Evolutionary conservation across 2,797 vertebrate genomes (phyloP), one percentile per base, ranked within the genome.

Genomic region (Hyperoplus lanceolatus): DNA sequence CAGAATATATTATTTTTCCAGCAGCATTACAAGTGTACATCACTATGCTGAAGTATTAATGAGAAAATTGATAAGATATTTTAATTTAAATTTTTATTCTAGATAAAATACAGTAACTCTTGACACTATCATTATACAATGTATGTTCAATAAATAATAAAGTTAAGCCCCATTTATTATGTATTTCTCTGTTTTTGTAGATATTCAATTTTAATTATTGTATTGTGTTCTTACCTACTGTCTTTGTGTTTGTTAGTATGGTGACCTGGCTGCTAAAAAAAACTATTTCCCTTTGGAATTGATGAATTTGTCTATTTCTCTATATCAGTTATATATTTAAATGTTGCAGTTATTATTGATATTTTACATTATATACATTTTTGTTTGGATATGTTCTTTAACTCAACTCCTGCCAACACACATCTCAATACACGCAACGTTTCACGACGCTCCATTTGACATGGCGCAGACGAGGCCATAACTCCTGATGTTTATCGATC

Each of bases 401-500:
- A 55, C 64, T 70, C 12, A 49, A n/a, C 45, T 68, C 74, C 75
- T 69, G 61, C 29, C 29, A 29, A 29, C 76, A 89, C 71, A 61
- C 61, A 70, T 90, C 79, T 87, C 55, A 77, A 77, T 85, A 74
- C 68, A 60, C 49, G 67, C 81, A 46, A 79, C 72, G 63, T 85
- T 86, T 87, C 69, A 67, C 57, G 82, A 81, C 8, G 16, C 78
- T 83, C 74, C 55, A 81, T 86, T 86, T 89, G 86, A 87, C 83
- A 89, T 67, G 1, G 57, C 61, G 61, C 70, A 65, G 81, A 75
- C 63, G 49, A 79, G 82, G 72, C 86, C 79, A 83, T 89, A 90
- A 86, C 84, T 89, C 81, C 80, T 83, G 85, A 91, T 89, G 82
- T 91, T 90, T 90, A 92, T 93, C 80, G 91, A 92, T 94, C 90